Conservation (phyloP, 2,888 invertebrate genomes). For the Colletes collaris region DNA sequence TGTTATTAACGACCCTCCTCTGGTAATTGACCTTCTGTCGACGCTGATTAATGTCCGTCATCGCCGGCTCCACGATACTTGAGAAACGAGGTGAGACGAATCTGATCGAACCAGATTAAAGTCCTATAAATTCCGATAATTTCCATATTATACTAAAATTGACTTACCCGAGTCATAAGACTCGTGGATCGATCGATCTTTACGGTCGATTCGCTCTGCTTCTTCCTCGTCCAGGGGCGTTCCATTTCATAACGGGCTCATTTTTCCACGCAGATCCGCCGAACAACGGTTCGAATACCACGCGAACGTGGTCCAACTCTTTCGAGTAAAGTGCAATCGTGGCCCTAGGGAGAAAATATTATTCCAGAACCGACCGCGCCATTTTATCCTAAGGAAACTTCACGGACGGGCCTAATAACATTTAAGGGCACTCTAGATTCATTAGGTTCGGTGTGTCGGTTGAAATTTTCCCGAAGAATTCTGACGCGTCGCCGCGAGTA, state of each 20-base stretch:
- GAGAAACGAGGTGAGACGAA: conserved; percentile 48
- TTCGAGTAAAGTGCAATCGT: too few species aligned
- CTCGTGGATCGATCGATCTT: not conserved
- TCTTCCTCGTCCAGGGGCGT: not conserved
- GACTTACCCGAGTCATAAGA: conserved; percentile 19
- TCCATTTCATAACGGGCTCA: too few species aligned
- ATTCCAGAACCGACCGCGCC: not conserved
- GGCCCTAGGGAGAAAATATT: not conserved
- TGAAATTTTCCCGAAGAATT: conserved; percentile 22
- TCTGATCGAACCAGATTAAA: conserved; percentile 36
- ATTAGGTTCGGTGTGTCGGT: conserved; percentile 17
- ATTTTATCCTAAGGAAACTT: not conserved
- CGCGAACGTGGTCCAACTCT: too few species aligned
- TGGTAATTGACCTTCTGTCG: conserved; percentile 67
- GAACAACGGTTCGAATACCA: not conserved
- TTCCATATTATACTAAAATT: conserved; percentile 38
- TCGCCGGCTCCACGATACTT: conserved; percentile 42
- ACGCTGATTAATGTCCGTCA: conserved; percentile 67
- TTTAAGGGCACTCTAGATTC: conserved; percentile 16
- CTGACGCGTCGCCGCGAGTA: conserved; percentile 29
- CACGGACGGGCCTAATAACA: not conserved
- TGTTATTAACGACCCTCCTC: conserved; percentile 53
- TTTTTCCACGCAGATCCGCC: too few species aligned
- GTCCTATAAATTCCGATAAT: conserved; percentile 45
- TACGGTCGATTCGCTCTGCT: not conserved